Percentiles rank a stretch among this genome's conserved stretches.
Evolutionary conservation across 2,888 invertebrate genomes (phyloP).

Genomic region (Actias luna): DNA sequence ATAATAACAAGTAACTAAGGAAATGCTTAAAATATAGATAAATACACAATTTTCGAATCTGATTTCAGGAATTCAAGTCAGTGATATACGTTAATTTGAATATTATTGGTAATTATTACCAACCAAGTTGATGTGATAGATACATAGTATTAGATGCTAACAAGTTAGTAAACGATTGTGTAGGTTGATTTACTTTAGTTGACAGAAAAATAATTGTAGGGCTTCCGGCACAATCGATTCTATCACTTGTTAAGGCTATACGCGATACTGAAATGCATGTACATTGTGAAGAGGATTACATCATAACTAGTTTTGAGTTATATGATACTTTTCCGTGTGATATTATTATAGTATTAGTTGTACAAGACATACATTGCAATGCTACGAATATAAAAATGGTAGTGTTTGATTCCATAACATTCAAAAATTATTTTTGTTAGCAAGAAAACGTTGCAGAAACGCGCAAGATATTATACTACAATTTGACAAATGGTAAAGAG

Average conservation of each 20-base stretch:
- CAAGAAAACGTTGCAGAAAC: no score
- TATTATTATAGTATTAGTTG: no score
- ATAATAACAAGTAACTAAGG: neutral
- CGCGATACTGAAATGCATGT: slow-evolving; percentile 27
- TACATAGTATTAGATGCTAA: slow-evolving; percentile 29
- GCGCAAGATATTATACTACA: no score
- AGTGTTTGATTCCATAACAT: no score
- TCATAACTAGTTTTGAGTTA: slow-evolving; percentile 31
- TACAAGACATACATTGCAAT: no score
- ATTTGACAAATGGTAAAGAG: no score
- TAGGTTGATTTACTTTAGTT: slow-evolving; percentile 33
- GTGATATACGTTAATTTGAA: slow-evolving; percentile 30
- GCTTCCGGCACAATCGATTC: slow-evolving; percentile 27
- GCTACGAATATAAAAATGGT: no score
- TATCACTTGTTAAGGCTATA: slow-evolving; percentile 33
- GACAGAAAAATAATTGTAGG: slow-evolving; percentile 20
- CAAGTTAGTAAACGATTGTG: slow-evolving; percentile 26
- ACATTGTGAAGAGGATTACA: slow-evolving; percentile 28
- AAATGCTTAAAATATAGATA: neutral
- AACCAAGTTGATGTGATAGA: slow-evolving; percentile 23
- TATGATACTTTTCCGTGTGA: neutral
- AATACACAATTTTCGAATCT: neutral
- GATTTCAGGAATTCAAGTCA: slow-evolving; percentile 36
- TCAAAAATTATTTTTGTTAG: no score
- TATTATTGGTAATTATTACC: slow-evolving; percentile 30